Evolutionary conservation across 2,113 vertebrate genomes (phyloP), one percentile per base, ranked within the genome.

Genomic region (Peromyscus polionotus): DNA sequence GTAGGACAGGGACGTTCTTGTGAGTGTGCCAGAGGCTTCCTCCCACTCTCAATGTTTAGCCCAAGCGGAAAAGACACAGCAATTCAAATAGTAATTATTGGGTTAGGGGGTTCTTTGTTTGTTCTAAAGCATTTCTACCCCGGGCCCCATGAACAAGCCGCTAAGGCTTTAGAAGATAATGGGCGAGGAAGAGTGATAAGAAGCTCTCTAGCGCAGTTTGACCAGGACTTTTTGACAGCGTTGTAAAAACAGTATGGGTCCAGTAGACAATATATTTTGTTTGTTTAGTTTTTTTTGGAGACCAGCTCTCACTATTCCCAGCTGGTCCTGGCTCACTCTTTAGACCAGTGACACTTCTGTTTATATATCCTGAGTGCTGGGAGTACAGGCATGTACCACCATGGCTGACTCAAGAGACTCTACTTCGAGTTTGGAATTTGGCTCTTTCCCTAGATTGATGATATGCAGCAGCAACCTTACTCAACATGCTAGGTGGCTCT

Each of bases 31-130:
- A 95, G 88, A 88, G 39, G 26, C 11, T 68, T 88, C 76, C 16
- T 79, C 67, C 36, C 24, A 36, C 45, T 81, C 7, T 61, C 20
- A 83, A 11, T 63, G 33, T 48, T 33, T 65, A 17, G 90, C 39
- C 65, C 57, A 75, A 95, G 24, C 80, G 22, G 73, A 94, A 90
- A 95, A 83, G 67, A 88, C 10, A 83, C 12, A 51, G 31, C 3
- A 91, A 39, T 63, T 12, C 91, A 86, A 91, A 89, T n/a, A 51
- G 51, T 87, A 76, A 57, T 57, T 79, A 39, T 85, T 84, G 39
- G 22, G 42, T 14, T 42, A 63, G 63, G 17, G 13, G 42, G 17
- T 48, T 67, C 26, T 48, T 85, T 28, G 7, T 28, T 45, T 65
- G 26, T 57, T 42, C 63, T 39, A 68, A 85, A 57, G 36, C 10